Percentiles rank a stretch among this genome's conserved stretches.
Conservation (phyloP, 2,888 invertebrate species). For the Apodemia hepburni region DNA sequence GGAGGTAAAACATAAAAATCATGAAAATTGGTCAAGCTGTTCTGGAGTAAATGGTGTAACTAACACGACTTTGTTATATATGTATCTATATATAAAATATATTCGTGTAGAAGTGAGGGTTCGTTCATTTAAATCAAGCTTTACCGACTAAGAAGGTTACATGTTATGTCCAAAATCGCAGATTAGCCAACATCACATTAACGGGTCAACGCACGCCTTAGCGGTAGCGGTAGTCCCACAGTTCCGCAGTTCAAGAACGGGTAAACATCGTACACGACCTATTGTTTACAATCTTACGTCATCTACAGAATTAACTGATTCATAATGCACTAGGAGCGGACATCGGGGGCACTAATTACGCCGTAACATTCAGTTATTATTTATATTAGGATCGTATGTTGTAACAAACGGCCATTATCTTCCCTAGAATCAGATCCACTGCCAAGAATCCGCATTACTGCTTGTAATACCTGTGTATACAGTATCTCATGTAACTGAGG, state of each 20-base stretch:
- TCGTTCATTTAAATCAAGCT: too few relatives aligned
- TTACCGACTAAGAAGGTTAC: conserved; percentile 19
- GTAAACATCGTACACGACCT: conserved; percentile 30
- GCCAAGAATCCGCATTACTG: conserved; percentile 28
- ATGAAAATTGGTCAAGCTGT: too few relatives aligned
- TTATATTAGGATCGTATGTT: conserved; percentile 27
- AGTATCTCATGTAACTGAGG: conserved; percentile 6
- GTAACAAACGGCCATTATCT: conserved; percentile 28
- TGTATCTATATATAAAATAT: too few relatives aligned
- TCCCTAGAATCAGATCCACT: conserved; percentile 28
- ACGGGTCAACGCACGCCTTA: conserved; percentile 64
- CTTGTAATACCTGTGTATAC: conserved; percentile 14
- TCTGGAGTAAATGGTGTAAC: too few relatives aligned
- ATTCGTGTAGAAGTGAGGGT: too few relatives aligned
- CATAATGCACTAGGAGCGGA: conserved; percentile 42
- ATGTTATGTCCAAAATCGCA: conserved; percentile 31
- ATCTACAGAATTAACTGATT: conserved; percentile 62
- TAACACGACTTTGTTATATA: too few relatives aligned
- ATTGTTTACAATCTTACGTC: conserved; percentile 41
- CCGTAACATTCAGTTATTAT: conserved; percentile 32
- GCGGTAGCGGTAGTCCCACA: conserved; percentile 35
- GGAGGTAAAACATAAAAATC: too few relatives aligned
- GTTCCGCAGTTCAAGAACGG: conserved; percentile 52
- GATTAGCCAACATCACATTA: conserved; percentile 42
- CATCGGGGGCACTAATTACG: conserved; percentile 37